A percentile compares a stretch with the other conserved stretches of the same genome.
Conservation (phyloP, 2,797 vertebrate genomes). For the Sebastes matsubarae region DNA sequence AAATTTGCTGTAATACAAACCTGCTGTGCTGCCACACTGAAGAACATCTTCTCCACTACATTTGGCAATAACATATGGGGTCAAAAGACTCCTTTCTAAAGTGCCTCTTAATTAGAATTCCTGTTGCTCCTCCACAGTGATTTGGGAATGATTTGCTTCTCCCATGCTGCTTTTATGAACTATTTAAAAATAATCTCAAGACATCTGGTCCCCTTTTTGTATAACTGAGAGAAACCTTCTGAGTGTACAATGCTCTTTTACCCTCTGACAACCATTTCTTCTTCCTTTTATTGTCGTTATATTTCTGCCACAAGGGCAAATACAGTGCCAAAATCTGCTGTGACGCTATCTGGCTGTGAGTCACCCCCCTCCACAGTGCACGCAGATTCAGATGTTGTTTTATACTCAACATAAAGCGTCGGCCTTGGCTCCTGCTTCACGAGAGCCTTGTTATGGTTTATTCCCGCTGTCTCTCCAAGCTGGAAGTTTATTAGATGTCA, state of each 20-base stretch:
- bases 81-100: conserved; percentile 20
- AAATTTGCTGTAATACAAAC: background rate
- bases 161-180: conserved; percentile 14
- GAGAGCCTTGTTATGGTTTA: background rate
- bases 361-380: background rate
- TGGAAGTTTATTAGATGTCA: background rate
- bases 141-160: conserved; percentile 20
- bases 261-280: background rate
- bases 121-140: conserved; percentile 1
- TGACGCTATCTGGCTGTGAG: background rate
- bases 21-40: conserved; percentile 11
- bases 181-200: conserved; percentile 6
- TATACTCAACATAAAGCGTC: background rate
- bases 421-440: background rate
- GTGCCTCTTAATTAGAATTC: conserved; percentile 42
- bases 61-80: conserved; percentile 12
- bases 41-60: background rate
- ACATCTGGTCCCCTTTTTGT: conserved; percentile 25
- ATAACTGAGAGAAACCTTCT: background rate
- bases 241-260: background rate
- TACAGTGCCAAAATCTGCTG: background rate
- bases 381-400: background rate
- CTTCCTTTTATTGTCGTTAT: background rate
- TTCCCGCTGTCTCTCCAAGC: background rate
- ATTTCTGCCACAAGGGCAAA: background rate